Conservation (phyloP, 2,888 invertebrate genomes). For the Halocaridina rubra region DNA sequence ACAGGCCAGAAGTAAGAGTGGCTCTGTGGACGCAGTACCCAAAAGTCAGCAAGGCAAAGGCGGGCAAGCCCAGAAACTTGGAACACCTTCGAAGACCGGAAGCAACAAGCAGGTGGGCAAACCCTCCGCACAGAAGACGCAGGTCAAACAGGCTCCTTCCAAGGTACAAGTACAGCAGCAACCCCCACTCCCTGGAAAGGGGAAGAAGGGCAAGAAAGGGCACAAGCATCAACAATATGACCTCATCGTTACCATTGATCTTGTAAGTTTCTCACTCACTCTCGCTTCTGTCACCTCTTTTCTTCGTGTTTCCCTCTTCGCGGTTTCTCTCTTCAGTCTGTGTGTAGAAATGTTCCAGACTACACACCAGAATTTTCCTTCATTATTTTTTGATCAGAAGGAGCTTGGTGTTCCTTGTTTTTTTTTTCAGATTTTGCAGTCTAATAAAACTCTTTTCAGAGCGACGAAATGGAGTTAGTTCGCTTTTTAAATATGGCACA, state of each 20-base stretch:
- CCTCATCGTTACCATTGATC: slow-evolving; percentile 63
- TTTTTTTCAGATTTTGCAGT: no score
- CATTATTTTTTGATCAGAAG: no score
- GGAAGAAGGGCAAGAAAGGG: slow-evolving; percentile 61
- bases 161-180: slow-evolving; percentile 39
- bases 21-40: slow-evolving; percentile 63
- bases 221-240: slow-evolving; percentile 63
- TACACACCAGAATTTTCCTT: no score
- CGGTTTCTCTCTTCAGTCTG: neutral
- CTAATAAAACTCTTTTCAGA: no score
- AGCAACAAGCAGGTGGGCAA: slow-evolving; percentile 42
- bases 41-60: slow-evolving; percentile 47
- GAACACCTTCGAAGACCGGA: slow-evolving; percentile 54
- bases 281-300: neutral
- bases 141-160: slow-evolving; percentile 60
- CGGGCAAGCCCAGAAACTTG: slow-evolving; percentile 45
- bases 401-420: no score
- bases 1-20: slow-evolving; percentile 63
- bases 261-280: slow-evolving; percentile 38
- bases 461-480: no score
- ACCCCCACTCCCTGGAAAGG: slow-evolving; percentile 17
- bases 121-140: slow-evolving; percentile 60
- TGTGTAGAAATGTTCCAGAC: no score
- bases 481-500: no score
- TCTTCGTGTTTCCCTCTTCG: neutral